phyloP scores from a whole-genome alignment of 2,113 vertebrate genomes.

The Leptocoma aspasia region DNA sequence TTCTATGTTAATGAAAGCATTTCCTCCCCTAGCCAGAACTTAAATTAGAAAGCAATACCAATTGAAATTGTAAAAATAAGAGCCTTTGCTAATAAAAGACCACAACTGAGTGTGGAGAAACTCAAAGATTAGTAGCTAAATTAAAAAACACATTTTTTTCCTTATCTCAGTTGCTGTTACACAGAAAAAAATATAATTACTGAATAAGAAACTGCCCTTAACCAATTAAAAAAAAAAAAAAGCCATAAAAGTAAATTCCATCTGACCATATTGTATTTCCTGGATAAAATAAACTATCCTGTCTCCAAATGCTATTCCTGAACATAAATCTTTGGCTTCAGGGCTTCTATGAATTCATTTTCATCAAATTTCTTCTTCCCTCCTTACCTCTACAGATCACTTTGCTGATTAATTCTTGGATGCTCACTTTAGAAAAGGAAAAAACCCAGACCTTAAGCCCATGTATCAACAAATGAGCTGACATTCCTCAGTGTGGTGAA shows the following conservation, averaged over 20 bases:
- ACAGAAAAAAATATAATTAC: neutral
- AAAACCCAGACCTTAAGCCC: rapidly evolving
- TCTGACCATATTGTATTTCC: neutral
- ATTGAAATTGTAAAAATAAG: neutral
- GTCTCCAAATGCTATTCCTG: neutral
- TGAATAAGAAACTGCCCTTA: neutral
- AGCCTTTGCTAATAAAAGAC: neutral
- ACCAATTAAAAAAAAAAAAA: neutral
- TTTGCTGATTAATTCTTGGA: neutral
- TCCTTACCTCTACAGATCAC: neutral
- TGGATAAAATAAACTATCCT: neutral
- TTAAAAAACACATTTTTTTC: neutral
- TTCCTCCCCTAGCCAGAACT: neutral
- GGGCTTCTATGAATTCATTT: neutral
- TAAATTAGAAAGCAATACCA: neutral
- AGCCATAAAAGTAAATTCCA: neutral
- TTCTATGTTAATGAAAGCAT: neutral
- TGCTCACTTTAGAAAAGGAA: neutral
- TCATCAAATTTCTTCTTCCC: neutral
- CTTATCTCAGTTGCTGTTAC: neutral
- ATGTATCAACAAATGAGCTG: neutral
- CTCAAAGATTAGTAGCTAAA: neutral
- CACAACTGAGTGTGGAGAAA: neutral
- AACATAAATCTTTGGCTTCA: neutral
- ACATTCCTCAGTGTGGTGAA: neutral